These are phyloP conservation scores for Paracentrotus lividus DNA, from an alignment of 53 echinoderm and acorn worm species.

Conservation along the genomic window DNA sequence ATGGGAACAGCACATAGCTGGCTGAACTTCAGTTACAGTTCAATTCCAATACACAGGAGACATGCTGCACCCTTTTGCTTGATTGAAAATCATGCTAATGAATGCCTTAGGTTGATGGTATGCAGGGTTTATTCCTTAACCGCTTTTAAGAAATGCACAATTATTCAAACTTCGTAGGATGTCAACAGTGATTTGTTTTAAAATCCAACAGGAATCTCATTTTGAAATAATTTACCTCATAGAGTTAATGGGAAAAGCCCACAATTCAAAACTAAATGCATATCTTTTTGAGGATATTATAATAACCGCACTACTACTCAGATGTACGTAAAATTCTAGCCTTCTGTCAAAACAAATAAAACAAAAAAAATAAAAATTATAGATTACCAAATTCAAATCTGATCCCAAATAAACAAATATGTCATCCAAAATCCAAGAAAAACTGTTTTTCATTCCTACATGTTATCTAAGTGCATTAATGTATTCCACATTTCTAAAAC, in stretches of 20 bases:
- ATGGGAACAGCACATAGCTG: conserved; percentile 32
- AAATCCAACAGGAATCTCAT: not conserved
- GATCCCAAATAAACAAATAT: no score
- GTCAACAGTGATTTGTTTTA: not conserved
- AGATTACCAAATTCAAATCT: no score
- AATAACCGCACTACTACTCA: not conserved
- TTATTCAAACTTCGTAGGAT: not conserved
- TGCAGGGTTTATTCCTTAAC: not conserved
- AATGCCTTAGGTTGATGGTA: not conserved
- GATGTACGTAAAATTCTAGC: no score
- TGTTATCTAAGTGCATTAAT: not conserved
- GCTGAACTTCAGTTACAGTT: not conserved
- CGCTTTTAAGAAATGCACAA: not conserved
- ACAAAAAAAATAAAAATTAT: no score
- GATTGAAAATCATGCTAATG: conserved; percentile 53
- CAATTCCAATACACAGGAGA: conserved; percentile 40
- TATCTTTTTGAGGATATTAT: not conserved
- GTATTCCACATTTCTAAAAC: not conserved
- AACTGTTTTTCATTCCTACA: not conserved
- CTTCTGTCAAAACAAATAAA: no score
- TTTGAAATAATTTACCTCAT: not conserved
- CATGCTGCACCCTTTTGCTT: conserved; percentile 17
- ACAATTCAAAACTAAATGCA: not conserved
- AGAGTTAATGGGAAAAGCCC: not conserved
- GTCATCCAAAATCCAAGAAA: no score